These are phyloP conservation scores for Fratercula arctica DNA, from an alignment of 2,797 vertebrate genomes.

Conservation along the genomic window DNA sequence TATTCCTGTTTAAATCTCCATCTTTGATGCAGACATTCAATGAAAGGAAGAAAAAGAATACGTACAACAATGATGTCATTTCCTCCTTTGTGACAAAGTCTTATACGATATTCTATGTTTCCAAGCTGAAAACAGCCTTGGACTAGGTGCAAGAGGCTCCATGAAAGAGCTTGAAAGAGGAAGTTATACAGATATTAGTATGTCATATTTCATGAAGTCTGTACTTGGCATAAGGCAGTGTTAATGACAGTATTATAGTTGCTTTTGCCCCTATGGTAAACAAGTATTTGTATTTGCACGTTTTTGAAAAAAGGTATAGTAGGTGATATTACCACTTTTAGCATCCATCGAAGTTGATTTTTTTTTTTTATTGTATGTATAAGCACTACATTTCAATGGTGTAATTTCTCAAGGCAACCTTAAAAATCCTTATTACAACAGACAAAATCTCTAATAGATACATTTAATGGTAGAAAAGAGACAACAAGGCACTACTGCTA, in stretches of 20 bases:
- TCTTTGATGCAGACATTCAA: not conserved
- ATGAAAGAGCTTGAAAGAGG: not conserved
- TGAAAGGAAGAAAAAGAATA: not conserved
- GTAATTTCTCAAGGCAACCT: not conserved
- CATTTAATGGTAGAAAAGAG: not conserved
- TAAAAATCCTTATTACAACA: not conserved
- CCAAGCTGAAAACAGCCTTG: not conserved
- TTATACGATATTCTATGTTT: not conserved
- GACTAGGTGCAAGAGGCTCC: not conserved
- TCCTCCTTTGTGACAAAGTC: not conserved
- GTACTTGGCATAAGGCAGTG: not conserved
- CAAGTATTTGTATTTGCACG: not conserved
- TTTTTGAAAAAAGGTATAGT: not conserved
- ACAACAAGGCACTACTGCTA: not conserved
- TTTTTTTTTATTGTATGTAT: not conserved
- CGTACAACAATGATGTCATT: accelerated
- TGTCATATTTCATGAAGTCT: not conserved
- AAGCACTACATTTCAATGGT: not conserved
- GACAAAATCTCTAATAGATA: not conserved
- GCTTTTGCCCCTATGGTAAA: not conserved
- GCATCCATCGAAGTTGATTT: not conserved
- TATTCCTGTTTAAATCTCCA: not conserved
- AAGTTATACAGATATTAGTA: not conserved
- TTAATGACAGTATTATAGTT: not conserved
- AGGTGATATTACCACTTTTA: not conserved